A percentile compares a stretch with the other conserved stretches of the same genome.
Conservation (phyloP, 2,797 vertebrate genomes). For the Sitta carolinensis region DNA sequence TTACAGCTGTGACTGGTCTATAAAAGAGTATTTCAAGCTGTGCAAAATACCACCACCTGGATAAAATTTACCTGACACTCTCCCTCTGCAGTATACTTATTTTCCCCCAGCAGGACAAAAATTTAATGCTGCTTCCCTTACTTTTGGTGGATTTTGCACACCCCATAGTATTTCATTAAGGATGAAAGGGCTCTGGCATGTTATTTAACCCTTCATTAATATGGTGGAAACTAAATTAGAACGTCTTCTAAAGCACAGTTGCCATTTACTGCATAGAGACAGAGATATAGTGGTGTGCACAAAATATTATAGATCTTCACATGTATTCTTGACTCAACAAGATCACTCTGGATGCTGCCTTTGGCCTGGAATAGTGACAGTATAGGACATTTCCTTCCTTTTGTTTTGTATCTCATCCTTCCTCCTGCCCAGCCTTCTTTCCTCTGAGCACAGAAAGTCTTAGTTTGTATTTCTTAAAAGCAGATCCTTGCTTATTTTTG, state of each 20-base stretch:
- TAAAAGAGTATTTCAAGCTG: constrained; percentile 4
- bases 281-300: neutral
- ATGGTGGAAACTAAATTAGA: neutral
- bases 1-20: neutral
- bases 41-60: neutral
- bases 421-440: neutral
- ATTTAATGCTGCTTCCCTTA: neutral
- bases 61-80: neutral
- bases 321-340: neutral
- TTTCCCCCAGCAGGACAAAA: neutral
- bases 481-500: neutral
- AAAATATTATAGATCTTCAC: neutral
- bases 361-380: neutral
- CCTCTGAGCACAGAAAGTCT: neutral
- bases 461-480: neutral
- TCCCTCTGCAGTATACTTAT: neutral
- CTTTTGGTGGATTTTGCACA: neutral
- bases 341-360: neutral
- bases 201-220: neutral
- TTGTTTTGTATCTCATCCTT: neutral
- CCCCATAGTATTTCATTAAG: neutral
- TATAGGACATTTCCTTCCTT: neutral
- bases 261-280: neutral
- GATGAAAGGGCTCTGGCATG: neutral
- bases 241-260: neutral